phyloP scores from a whole-genome alignment of 2,113 vertebrate genomes.

The Sclerurus mexicanus region DNA sequence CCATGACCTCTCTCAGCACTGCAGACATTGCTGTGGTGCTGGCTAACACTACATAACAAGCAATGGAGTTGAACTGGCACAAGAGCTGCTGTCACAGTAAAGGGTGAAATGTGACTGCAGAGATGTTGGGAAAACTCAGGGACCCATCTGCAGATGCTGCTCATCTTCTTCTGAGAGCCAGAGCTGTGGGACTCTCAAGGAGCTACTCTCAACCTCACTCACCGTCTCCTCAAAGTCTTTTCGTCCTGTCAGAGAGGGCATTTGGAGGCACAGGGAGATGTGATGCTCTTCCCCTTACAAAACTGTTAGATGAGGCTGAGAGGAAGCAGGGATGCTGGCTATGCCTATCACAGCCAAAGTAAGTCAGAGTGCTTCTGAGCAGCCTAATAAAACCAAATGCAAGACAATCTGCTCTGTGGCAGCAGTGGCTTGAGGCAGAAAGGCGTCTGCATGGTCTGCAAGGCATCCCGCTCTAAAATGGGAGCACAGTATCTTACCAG shows the following conservation, averaged over 20 bases:
- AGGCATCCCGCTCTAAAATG: not conserved
- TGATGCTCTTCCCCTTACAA: not conserved
- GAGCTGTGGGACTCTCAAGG: rapidly evolving
- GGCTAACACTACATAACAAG: not conserved
- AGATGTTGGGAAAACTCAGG: not conserved
- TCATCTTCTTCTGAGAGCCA: not conserved
- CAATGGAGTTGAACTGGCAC: rapidly evolving
- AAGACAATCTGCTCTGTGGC: not conserved
- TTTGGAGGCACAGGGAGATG: not conserved
- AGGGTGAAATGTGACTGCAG: not conserved
- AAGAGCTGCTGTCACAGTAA: not conserved
- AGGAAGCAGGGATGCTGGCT: not conserved
- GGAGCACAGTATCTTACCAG: not conserved
- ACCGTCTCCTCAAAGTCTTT: not conserved
- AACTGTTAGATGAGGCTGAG: not conserved
- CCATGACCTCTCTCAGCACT: not conserved
- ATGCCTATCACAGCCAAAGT: not conserved
- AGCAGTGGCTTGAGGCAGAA: not conserved
- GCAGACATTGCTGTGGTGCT: rapidly evolving
- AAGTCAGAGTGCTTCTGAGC: not conserved
- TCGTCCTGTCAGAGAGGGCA: not conserved
- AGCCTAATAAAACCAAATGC: not conserved
- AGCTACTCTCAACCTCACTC: not conserved
- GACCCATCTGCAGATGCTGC: not conserved
- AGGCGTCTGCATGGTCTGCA: not conserved